Conservation (phyloP, 2,113 vertebrate species). For the Puntigrus tetrazona region DNA sequence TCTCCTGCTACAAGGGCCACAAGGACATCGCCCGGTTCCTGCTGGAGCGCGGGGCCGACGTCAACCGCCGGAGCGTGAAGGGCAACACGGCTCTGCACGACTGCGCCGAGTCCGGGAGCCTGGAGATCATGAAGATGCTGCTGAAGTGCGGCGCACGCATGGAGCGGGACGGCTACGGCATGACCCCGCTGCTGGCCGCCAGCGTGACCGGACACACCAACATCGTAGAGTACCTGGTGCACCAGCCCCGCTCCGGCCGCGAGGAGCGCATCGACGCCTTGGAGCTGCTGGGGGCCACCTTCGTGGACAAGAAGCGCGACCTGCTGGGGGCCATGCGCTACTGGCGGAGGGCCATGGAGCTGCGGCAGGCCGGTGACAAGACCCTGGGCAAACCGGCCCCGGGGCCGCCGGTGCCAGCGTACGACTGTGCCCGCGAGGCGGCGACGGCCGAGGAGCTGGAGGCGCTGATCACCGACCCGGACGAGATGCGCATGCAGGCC, state of each 20-base stretch:
- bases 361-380: slow-evolving; percentile 79
- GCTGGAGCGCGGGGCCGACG: slow-evolving; percentile 88
- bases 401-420: slow-evolving; percentile 83
- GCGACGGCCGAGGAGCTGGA: slow-evolving; percentile 85
- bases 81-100: slow-evolving; percentile 94
- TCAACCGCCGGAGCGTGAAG: slow-evolving; percentile 93
- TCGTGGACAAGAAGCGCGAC: slow-evolving; percentile 94
- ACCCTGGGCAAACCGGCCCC: slow-evolving; percentile 83
- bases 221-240: slow-evolving; percentile 93
- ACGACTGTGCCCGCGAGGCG: slow-evolving; percentile 87
- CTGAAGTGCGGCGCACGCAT: slow-evolving; percentile 86
- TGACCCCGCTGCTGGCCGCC: slow-evolving; percentile 92
- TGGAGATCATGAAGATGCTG: slow-evolving; percentile 94
- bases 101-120: slow-evolving; percentile 91
- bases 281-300: slow-evolving; percentile 90
- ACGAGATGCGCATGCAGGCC: slow-evolving; percentile 96
- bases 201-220: slow-evolving; percentile 95
- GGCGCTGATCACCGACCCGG: slow-evolving; percentile 88
- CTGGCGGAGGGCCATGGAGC: slow-evolving; percentile 91
- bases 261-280: slow-evolving; percentile 86
- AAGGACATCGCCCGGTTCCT: slow-evolving; percentile 91
- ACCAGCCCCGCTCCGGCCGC: slow-evolving; percentile 70
- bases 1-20: slow-evolving; percentile 96
- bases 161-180: slow-evolving; percentile 92
- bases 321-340: slow-evolving; percentile 88